Evolutionary conservation across 2,888 invertebrate genomes (phyloP).

Genomic region (Aleiodes leptofemur): DNA sequence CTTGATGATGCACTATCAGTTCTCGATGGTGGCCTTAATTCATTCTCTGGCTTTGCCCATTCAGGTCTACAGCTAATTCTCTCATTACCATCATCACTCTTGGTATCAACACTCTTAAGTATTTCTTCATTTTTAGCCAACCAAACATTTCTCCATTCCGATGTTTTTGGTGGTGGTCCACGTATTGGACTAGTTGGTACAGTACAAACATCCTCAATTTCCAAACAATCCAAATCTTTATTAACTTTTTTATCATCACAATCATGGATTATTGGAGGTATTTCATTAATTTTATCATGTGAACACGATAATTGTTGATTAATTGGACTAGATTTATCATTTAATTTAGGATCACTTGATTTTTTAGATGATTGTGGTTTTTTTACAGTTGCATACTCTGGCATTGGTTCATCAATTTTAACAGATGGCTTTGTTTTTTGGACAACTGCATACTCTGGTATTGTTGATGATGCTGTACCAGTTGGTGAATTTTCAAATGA

Average conservation of each 20-base stretch:
- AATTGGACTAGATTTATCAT: conserved; percentile 62
- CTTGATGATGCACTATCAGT: conserved; percentile 71
- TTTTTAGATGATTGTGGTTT: conserved; percentile 58
- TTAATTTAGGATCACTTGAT: conserved; percentile 46
- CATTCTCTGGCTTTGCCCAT: conserved; percentile 70
- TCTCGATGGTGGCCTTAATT: conserved; percentile 67
- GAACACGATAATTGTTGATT: conserved; percentile 36
- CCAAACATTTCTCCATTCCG: conserved; percentile 72
- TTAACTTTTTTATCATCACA: conserved; percentile 49
- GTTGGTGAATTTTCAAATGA: conserved; percentile 63
- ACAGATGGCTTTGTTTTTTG: conserved; percentile 57
- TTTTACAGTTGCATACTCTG: conserved; percentile 71
- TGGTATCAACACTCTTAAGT: conserved; percentile 64
- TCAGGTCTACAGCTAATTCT: conserved; percentile 67
- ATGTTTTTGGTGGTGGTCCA: conserved; percentile 68
- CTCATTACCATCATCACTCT: conserved; percentile 60
- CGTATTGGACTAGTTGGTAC: conserved; percentile 61
- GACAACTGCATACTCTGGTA: conserved; percentile 71
- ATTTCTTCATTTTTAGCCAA: conserved; percentile 71
- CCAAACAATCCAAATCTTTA: conserved; percentile 61
- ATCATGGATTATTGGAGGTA: conserved; percentile 52
- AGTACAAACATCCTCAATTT: conserved; percentile 62
- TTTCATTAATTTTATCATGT: conserved; percentile 44
- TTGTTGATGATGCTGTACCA: conserved; percentile 43
- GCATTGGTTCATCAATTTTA: conserved; percentile 55